These are phyloP conservation scores for Alaudala cheleensis DNA, from an alignment of 2,113 vertebrate species.

Conservation along the genomic window DNA sequence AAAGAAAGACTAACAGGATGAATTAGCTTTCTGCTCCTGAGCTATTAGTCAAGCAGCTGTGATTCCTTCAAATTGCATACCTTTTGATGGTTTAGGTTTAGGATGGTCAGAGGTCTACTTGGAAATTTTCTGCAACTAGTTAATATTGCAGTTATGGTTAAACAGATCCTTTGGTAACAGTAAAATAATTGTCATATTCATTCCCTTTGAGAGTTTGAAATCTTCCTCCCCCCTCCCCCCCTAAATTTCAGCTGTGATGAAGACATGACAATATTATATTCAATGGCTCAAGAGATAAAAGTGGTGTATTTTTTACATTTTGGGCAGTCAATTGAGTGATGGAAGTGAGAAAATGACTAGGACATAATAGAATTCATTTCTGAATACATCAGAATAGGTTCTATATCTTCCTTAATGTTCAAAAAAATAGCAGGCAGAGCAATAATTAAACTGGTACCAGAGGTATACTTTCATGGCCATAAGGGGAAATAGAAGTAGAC, in stretches of 20 bases:
- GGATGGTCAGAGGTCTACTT: not conserved
- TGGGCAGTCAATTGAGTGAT: not conserved
- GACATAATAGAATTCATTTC: not conserved
- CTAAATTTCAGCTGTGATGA: not conserved
- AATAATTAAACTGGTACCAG: not conserved
- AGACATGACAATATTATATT: not conserved
- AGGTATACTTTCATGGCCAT: not conserved
- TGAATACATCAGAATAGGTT: not conserved
- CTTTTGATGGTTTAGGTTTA: not conserved
- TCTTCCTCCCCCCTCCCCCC: accelerated
- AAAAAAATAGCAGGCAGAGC: not conserved
- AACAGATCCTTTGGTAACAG: not conserved
- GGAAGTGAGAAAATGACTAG: not conserved
- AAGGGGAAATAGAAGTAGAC: not conserved
- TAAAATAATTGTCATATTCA: not conserved
- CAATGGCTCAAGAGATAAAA: not conserved
- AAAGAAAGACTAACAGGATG: not conserved
- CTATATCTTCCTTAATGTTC: not conserved
- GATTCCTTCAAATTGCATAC: not conserved
- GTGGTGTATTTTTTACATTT: not conserved
- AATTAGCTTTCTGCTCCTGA: not conserved
- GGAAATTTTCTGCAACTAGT: not conserved
- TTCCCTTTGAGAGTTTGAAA: not conserved
- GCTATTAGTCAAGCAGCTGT: not conserved
- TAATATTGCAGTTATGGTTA: not conserved